Percentiles rank a stretch among this genome's conserved stretches.
These are phyloP conservation scores for Myotis vivesi DNA, from an alignment of 2,797 vertebrate species.

Conservation along the genomic window DNA sequence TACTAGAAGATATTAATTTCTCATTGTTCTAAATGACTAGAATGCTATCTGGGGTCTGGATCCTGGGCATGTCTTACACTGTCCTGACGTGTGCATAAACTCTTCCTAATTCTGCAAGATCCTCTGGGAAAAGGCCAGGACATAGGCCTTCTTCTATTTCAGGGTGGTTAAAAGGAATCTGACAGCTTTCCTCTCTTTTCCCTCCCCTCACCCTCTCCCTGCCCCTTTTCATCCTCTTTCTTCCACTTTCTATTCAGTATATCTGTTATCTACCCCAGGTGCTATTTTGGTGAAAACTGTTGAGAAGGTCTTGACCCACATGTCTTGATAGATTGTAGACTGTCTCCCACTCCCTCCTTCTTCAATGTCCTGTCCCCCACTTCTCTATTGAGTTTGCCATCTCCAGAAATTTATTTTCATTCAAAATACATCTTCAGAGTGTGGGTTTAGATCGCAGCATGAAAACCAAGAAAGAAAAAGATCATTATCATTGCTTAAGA, in stretches of 20 bases:
- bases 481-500: neutral
- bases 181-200: neutral
- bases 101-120: neutral
- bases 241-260: neutral
- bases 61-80: neutral
- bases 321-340: neutral
- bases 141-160: neutral
- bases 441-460: neutral
- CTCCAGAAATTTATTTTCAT: neutral
- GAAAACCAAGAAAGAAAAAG: neutral
- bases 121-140: neutral
- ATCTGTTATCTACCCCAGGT: neutral
- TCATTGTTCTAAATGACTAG: neutral
- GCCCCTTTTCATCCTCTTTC: neutral
- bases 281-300: neutral
- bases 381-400: neutral
- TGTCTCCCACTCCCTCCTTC: neutral
- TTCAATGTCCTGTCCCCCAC: neutral
- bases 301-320: neutral
- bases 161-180: neutral
- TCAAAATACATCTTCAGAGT: neutral
- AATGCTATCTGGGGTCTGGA: neutral
- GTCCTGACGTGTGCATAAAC: neutral
- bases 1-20: neutral
- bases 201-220: neutral